phyloP scores from a whole-genome alignment of 2,888 invertebrate genomes.

The Leptinotarsa tumamoca region DNA sequence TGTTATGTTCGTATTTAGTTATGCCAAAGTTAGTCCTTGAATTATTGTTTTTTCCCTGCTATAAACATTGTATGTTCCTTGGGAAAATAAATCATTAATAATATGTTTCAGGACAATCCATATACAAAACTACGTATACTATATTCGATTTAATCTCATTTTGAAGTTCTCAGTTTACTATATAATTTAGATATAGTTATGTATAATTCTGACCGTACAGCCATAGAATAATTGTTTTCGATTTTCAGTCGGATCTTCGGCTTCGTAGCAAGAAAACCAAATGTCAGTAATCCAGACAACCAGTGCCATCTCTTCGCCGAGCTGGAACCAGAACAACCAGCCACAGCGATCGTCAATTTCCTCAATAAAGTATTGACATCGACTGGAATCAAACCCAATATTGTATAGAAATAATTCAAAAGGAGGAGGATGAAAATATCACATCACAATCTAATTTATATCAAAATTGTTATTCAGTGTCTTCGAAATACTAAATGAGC shows the following conservation, averaged over 20 bases:
- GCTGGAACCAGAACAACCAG: conserved; percentile 92
- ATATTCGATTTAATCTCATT: no score
- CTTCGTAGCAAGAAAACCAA: conserved; percentile 90
- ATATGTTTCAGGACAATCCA: no score
- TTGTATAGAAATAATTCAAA: conserved; percentile 63
- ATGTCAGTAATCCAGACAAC: conserved; percentile 86
- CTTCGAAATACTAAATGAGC: conserved; percentile 31
- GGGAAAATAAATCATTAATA: no score
- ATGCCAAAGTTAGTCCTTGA: no score
- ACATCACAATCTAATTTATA: conserved; percentile 48
- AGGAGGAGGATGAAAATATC: conserved; percentile 39
- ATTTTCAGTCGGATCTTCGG: conserved; percentile 87
- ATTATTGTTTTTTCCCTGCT: no score
- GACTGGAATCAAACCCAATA: conserved; percentile 69
- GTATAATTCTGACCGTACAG: background rate
- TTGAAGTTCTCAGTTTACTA: no score
- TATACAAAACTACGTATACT: no score
- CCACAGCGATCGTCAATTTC: conserved; percentile 92
- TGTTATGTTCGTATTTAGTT: no score
- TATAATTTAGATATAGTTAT: no score
- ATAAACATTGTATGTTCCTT: no score
- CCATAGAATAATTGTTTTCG: conserved; percentile 1
- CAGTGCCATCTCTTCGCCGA: conserved; percentile 98
- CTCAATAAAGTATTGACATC: conserved; percentile 83
- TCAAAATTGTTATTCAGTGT: conserved; percentile 38